Evolutionary conservation across 2,888 invertebrate species (phyloP).

Genomic region (Thumatha senex): DNA sequence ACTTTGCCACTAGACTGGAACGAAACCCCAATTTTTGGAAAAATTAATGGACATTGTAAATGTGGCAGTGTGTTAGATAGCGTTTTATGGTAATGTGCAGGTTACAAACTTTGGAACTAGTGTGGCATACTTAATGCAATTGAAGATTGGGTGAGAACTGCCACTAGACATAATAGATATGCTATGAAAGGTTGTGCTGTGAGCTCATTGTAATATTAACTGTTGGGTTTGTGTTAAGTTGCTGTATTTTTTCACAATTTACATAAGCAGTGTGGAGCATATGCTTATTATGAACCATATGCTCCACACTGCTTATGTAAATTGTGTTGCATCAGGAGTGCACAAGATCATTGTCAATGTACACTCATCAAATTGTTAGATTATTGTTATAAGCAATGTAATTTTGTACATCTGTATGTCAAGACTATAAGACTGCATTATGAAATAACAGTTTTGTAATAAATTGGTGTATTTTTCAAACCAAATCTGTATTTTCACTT

Average conservation of each 20-base stretch:
- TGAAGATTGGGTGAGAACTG: too few species aligned
- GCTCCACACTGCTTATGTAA: constrained; percentile 8
- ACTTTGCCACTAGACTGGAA: constrained; percentile 93
- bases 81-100: too few species aligned
- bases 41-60: constrained; percentile 43
- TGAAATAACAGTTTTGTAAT: constrained; percentile 38
- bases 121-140: too few species aligned
- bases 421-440: constrained; percentile 46
- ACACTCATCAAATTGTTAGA: not conserved
- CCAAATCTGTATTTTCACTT: constrained; percentile 8
- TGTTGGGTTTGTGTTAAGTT: not conserved
- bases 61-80: constrained; percentile 3
- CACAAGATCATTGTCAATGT: not conserved
- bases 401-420: constrained; percentile 19
- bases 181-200: too few species aligned
- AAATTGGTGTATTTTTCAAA: constrained; percentile 35
- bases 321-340: constrained; percentile 1
- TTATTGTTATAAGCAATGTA: constrained; percentile 6
- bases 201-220: too few species aligned
- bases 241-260: not conserved
- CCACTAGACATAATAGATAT: too few species aligned
- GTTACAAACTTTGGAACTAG: too few species aligned
- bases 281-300: too few species aligned
- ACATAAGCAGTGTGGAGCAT: too few species aligned
- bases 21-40: constrained; percentile 98